Evolutionary conservation across 2,797 vertebrate genomes (phyloP).

Genomic region (Phataginus tetradactyla): DNA sequence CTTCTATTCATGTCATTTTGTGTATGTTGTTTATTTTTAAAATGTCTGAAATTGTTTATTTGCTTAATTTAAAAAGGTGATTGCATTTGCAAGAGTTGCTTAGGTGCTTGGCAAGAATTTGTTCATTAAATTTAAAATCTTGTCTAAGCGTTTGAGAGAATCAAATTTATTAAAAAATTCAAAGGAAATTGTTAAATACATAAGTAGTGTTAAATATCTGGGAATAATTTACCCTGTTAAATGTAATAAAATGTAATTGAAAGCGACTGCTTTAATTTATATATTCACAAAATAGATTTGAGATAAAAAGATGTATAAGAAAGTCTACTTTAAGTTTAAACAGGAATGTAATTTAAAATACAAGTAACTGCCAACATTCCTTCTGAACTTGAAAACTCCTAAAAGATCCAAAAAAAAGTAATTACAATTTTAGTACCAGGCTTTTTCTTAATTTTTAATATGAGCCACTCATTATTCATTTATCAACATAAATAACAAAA

Average conservation of each 20-base stretch:
- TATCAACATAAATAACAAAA: slow-evolving; percentile 55
- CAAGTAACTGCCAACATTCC: background rate
- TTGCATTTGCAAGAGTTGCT: background rate
- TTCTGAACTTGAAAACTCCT: background rate
- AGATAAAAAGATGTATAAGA: background rate
- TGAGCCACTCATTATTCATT: slow-evolving; percentile 21
- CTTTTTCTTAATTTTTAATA: slow-evolving; percentile 65
- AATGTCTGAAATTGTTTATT: background rate
- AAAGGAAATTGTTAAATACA: background rate
- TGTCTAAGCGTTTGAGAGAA: slow-evolving; percentile 1
- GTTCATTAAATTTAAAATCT: background rate
- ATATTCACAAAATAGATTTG: background rate
- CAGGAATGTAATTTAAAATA: background rate
- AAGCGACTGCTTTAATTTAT: background rate
- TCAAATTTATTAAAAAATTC: background rate
- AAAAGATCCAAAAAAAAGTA: background rate
- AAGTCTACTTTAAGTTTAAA: slow-evolving; percentile 39
- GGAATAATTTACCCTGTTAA: background rate
- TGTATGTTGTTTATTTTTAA: background rate
- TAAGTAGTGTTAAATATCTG: background rate
- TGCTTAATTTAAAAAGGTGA: background rate
- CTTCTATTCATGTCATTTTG: background rate
- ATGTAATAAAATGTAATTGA: background rate
- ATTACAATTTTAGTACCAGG: slow-evolving; percentile 3
- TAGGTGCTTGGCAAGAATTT: background rate